Percentiles rank a stretch among this genome's conserved stretches.
Evolutionary conservation across 2,113 vertebrate genomes (phyloP).

Genomic region (Tinamus guttatus): DNA sequence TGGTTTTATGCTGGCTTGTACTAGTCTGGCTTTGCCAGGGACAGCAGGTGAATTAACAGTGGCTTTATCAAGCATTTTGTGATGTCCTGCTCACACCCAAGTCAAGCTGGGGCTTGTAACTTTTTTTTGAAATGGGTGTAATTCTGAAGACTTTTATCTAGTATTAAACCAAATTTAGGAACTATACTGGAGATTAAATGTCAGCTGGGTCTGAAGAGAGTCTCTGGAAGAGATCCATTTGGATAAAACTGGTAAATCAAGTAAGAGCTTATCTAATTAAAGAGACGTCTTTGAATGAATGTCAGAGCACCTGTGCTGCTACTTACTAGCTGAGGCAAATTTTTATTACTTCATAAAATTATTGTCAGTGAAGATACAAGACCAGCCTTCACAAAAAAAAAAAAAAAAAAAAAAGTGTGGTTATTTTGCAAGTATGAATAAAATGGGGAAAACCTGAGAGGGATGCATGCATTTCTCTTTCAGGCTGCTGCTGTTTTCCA

Average conservation of each 20-base stretch:
- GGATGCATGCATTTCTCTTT: neutral
- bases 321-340: neutral
- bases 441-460: neutral
- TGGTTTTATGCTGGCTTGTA: neutral
- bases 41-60: constrained; percentile 4
- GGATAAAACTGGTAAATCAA: constrained; percentile 5
- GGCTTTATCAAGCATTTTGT: neutral
- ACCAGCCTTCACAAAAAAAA: neutral
- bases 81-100: neutral
- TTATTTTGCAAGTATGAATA: neutral
- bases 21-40: neutral
- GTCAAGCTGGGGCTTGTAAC: neutral
- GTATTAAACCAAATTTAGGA: neutral
- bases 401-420: neutral
- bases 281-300: neutral
- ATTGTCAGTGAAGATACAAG: neutral
- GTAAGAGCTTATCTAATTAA: constrained; percentile 18
- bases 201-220: neutral
- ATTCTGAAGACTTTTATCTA: neutral
- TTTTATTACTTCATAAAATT: neutral
- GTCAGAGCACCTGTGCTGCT: neutral
- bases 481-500: neutral
- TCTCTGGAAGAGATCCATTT: neutral
- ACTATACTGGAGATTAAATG: neutral
- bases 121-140: constrained; percentile 26